Conservation (phyloP, 2,888 invertebrate species). For the Cephus sareptanus region DNA sequence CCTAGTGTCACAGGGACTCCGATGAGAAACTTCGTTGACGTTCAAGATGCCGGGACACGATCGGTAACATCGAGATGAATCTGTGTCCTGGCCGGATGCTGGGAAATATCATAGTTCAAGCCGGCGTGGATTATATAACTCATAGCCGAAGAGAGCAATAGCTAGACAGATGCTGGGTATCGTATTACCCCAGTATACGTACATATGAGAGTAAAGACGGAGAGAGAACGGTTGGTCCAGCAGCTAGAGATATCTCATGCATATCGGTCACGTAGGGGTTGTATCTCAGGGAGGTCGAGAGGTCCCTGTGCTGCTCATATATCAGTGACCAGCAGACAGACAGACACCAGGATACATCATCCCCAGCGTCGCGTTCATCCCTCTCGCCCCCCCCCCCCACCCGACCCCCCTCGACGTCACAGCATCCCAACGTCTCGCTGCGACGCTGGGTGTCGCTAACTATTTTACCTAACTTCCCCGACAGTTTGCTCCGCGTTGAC, state of each 20-base stretch:
- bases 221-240: conserved; percentile 6
- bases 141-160: not conserved
- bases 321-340: conserved; percentile 58
- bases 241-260: conserved; percentile 26
- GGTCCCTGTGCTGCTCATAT: conserved; percentile 52
- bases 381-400: conserved; percentile 6
- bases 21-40: not conserved
- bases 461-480: conserved; percentile 66
- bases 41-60: not conserved
- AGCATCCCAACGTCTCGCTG: not conserved
- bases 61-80: not conserved
- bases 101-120: not conserved
- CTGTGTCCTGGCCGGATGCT: not conserved
- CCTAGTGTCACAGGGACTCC: not conserved
- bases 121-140: not conserved
- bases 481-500: conserved; percentile 66
- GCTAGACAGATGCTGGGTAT: not conserved
- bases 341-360: conserved; percentile 36
- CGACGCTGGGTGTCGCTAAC: conserved; percentile 63
- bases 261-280: conserved; percentile 63
- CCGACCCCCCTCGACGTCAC: conserved; percentile 33
- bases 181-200: not conserved
- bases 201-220: not conserved
- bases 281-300: conserved; percentile 52
- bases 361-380: conserved; percentile 22